Percentiles rank a stretch among this genome's conserved stretches.
Evolutionary conservation across 1,140 invertebrate genomes (phyloP).

Genomic region (Wasmannia auropunctata): DNA sequence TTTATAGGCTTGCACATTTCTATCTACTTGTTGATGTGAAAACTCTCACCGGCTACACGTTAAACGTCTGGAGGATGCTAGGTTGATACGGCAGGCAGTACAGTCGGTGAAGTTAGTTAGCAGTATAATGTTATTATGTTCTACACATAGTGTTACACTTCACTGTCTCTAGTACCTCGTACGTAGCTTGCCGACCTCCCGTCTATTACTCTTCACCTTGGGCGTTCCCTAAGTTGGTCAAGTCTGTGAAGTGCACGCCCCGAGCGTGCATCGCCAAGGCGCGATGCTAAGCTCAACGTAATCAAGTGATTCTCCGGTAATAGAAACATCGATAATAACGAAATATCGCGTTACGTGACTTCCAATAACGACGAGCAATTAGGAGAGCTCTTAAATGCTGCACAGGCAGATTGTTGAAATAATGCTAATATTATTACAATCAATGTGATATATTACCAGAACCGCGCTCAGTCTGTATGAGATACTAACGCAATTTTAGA

Average conservation of each 20-base stretch:
- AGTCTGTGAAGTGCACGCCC: constrained; percentile 66
- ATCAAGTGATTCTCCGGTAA: constrained; percentile 8
- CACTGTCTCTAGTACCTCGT: constrained; percentile 32
- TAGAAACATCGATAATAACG: not conserved
- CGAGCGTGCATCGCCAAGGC: constrained; percentile 36
- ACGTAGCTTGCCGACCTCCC: constrained; percentile 52
- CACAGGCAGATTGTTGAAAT: not conserved
- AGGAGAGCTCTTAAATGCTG: not conserved
- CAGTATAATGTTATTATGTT: constrained; percentile 66
- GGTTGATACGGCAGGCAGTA: constrained; percentile 41
- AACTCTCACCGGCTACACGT: not conserved
- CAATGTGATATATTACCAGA: no score
- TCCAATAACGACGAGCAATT: not conserved
- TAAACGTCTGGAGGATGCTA: constrained; percentile 27
- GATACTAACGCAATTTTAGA: not conserved
- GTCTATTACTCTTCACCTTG: constrained; percentile 72
- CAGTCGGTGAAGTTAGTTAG: constrained; percentile 67
- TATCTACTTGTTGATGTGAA: constrained; percentile 38
- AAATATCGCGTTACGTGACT: not conserved
- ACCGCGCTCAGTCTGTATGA: not conserved
- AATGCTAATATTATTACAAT: no score
- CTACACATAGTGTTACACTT: constrained; percentile 62
- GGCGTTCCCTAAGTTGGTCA: constrained; percentile 67
- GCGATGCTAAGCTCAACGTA: constrained; percentile 39
- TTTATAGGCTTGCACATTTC: not conserved